These are phyloP conservation scores for Dicranocentrus wangi DNA, from an alignment of 2,888 invertebrate genomes.

Conservation along the genomic window DNA sequence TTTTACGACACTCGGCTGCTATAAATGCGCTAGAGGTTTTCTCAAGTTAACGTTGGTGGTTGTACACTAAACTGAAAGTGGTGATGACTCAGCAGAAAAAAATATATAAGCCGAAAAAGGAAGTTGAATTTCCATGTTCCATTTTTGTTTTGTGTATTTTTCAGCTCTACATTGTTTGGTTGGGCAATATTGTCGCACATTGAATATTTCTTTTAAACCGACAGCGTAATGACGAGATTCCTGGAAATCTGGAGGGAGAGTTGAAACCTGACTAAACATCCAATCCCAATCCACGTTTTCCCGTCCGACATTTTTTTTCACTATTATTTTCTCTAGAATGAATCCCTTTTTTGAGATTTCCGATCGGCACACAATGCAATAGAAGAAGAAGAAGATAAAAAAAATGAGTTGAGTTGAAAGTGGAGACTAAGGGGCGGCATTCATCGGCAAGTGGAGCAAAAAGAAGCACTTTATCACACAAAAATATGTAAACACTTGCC, in stretches of 20 bases:
- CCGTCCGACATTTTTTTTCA: too few relatives aligned
- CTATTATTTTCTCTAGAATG: constrained; percentile 3
- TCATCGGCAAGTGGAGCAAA: constrained; percentile 7
- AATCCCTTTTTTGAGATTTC: constrained; percentile 5
- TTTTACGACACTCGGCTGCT: too few relatives aligned
- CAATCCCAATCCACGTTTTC: background rate
- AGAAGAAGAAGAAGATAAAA: too few relatives aligned
- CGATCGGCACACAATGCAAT: constrained; percentile 3
- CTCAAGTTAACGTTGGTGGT: background rate
- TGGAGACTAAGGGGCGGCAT: background rate
- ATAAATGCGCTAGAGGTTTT: too few relatives aligned
- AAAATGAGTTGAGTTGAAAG: background rate
- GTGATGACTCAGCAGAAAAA: constrained; percentile 23
- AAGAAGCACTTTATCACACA: constrained; percentile 33
- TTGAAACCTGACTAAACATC: background rate
- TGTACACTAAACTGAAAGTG: background rate
- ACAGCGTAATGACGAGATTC: constrained; percentile 45
- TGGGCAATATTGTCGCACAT: background rate
- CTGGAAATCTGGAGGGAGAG: constrained; percentile 27
- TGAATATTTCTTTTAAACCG: constrained; percentile 24
- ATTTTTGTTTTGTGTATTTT: constrained; percentile 2
- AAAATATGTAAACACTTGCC: constrained; percentile 57
- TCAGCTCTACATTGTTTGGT: background rate
- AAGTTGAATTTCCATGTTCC: background rate
- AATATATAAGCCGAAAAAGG: background rate